Evolutionary conservation across 1,140 invertebrate genomes (phyloP).

Genomic region (Holotrichia oblita): DNA sequence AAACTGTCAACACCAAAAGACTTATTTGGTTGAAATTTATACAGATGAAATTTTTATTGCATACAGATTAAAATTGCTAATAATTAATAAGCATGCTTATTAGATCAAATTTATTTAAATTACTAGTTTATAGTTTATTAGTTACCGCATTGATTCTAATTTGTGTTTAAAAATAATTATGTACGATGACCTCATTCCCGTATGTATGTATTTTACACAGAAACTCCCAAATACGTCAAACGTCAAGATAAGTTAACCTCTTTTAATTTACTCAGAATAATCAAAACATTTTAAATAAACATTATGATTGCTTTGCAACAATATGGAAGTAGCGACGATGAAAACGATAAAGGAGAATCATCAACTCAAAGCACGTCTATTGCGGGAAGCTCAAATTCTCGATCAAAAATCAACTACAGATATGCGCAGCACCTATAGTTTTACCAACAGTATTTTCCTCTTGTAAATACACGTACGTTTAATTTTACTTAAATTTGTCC

Average conservation of each 20-base stretch:
- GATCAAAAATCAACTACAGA: conserved; percentile 67
- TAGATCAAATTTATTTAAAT: too few relatives aligned
- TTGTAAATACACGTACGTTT: neutral
- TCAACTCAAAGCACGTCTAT: conserved; percentile 58
- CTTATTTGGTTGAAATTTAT: neutral
- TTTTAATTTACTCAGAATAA: neutral
- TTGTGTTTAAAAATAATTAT: too few relatives aligned
- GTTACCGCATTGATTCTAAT: too few relatives aligned
- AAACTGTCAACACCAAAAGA: neutral
- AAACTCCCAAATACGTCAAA: too few relatives aligned
- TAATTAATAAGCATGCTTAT: too few relatives aligned
- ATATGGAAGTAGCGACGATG: conserved; percentile 66
- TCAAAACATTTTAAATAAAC: neutral
- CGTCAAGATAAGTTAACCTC: neutral
- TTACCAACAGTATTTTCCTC: conserved; percentile 72
- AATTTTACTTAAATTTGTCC: conserved; percentile 26
- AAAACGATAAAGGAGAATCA: conserved; percentile 58
- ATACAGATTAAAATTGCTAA: too few relatives aligned
- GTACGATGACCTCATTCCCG: too few relatives aligned
- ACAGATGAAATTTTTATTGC: neutral
- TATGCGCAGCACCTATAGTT: conserved; percentile 84
- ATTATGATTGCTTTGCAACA: conserved; percentile 70
- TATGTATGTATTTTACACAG: too few relatives aligned
- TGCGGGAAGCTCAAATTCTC: conserved; percentile 52
- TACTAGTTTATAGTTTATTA: too few relatives aligned